Percentiles rank a stretch among this genome's conserved stretches.
phyloP scores from a whole-genome alignment of 2,888 invertebrate genomes.

The Heliconius ethilla region DNA sequence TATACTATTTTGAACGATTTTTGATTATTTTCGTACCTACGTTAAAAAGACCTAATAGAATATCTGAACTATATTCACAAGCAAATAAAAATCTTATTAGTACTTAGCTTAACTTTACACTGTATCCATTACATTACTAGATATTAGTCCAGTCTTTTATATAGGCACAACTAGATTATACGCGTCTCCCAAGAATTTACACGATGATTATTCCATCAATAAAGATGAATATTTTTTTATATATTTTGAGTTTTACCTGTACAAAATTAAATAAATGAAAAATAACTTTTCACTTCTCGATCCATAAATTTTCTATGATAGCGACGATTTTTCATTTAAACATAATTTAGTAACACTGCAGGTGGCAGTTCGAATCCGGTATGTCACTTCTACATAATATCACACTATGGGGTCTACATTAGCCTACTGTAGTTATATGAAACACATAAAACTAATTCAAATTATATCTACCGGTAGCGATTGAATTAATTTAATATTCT shows the following conservation, averaged over 20 bases:
- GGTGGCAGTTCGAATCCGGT: constrained; percentile 12
- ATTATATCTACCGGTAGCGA: constrained; percentile 7
- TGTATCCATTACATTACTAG: too few relatives aligned
- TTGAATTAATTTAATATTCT: constrained; percentile 20
- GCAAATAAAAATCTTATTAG: too few relatives aligned
- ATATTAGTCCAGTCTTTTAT: too few relatives aligned
- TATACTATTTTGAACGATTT: too few relatives aligned
- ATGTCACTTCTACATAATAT: background rate
- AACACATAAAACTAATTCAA: constrained; percentile 11
- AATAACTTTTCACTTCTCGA: background rate
- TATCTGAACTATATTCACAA: too few relatives aligned
- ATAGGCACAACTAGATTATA: too few relatives aligned
- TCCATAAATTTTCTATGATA: background rate
- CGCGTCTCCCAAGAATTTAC: too few relatives aligned
- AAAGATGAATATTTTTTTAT: too few relatives aligned
- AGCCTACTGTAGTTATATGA: constrained; percentile 16
- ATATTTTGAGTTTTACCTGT: background rate
- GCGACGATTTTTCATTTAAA: background rate
- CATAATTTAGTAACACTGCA: constrained; percentile 4
- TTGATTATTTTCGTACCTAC: too few relatives aligned
- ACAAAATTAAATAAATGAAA: background rate
- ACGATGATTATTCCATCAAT: too few relatives aligned
- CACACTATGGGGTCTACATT: constrained; percentile 25
- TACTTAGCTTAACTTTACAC: too few relatives aligned
- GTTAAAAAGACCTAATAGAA: too few relatives aligned